phyloP scores from a whole-genome alignment of 2,113 vertebrate species.

The Tychaedon coryphoeus region DNA sequence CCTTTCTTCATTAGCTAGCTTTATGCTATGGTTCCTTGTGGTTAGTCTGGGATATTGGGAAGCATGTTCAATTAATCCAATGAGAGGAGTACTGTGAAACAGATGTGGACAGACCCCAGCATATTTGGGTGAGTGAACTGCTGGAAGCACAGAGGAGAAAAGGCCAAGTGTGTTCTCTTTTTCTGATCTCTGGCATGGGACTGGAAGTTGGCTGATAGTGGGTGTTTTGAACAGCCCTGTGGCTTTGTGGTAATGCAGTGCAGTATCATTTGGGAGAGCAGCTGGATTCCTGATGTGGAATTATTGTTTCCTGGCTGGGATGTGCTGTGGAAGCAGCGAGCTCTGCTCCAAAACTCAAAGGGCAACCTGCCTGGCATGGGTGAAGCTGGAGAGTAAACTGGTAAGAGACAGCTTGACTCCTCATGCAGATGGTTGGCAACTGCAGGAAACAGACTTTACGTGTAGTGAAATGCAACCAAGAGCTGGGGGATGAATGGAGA shows the following conservation, averaged over 20 bases:
- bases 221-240: constrained; percentile 26
- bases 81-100: constrained; percentile 9
- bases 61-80: constrained; percentile 52
- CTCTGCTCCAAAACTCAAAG: neutral
- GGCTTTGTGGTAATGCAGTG: constrained; percentile 25
- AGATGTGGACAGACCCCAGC: constrained; percentile 33
- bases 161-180: neutral
- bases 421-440: neutral
- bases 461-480: neutral
- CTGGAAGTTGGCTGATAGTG: neutral
- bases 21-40: constrained; percentile 25
- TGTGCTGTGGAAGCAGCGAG: neutral
- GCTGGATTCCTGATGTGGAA: constrained; percentile 41
- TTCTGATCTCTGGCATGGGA: constrained; percentile 34
- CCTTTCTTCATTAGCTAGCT: neutral
- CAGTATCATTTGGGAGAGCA: constrained; percentile 8
- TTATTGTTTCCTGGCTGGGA: neutral
- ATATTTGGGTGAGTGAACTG: neutral
- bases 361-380: neutral
- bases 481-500: neutral
- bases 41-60: constrained; percentile 3
- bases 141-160: neutral
- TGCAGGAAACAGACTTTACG: neutral
- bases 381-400: neutral
- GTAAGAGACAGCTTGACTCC: neutral